These are phyloP conservation scores for Cathartes aura DNA, from an alignment of 2,113 vertebrate species.

Conservation along the genomic window DNA sequence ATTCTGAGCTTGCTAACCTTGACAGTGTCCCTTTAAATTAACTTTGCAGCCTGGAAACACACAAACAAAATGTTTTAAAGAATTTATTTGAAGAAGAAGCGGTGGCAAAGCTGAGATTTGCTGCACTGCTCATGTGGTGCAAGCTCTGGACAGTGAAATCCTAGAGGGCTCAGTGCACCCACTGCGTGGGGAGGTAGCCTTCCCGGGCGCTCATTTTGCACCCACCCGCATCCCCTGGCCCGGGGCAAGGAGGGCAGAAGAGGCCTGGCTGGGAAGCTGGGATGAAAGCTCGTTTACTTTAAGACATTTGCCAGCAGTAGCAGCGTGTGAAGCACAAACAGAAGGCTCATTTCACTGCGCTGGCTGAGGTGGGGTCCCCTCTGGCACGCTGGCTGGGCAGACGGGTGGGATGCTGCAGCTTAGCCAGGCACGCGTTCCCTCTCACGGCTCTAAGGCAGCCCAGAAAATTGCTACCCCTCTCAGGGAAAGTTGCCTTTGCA, in stretches of 20 bases:
- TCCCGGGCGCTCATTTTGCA: not conserved
- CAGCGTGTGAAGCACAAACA: accelerated
- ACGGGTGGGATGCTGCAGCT: not conserved
- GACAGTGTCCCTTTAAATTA: not conserved
- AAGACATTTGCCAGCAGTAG: not conserved
- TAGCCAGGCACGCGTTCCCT: accelerated
- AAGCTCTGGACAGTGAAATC: not conserved
- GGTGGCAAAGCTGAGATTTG: not conserved
- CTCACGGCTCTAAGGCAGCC: not conserved
- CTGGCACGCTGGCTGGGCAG: not conserved
- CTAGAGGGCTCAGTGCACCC: not conserved
- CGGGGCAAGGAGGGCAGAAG: not conserved
- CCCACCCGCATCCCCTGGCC: not conserved
- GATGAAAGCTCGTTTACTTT: not conserved
- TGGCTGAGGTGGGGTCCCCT: not conserved
- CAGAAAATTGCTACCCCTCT: accelerated
- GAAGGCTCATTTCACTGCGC: accelerated
- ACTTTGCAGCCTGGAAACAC: not conserved
- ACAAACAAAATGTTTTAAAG: not conserved
- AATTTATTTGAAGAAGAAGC: not conserved
- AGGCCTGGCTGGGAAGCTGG: not conserved
- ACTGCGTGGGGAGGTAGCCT: accelerated
- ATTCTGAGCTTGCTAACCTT: not conserved
- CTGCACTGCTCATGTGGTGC: not conserved
- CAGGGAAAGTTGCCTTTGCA: not conserved